Evolutionary conservation across 1,140 invertebrate species (phyloP).

Genomic region (Apis dorsata): DNA sequence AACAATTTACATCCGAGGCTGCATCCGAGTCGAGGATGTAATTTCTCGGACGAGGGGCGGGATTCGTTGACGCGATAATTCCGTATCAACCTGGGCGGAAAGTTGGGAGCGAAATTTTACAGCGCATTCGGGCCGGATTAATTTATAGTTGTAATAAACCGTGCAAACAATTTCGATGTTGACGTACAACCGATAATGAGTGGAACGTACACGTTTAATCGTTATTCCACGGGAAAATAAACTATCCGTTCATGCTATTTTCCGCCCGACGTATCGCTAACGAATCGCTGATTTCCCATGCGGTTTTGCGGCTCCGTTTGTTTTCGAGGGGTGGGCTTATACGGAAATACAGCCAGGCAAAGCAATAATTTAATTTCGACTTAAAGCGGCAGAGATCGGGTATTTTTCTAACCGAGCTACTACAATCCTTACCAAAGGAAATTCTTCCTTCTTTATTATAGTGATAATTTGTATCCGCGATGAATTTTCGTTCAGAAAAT

Average conservation of each 20-base stretch:
- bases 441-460: too few relatives aligned
- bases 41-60: neutral
- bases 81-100: neutral
- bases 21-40: neutral
- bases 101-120: neutral
- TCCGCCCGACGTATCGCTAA: slow-evolving; percentile 62
- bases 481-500: too few relatives aligned
- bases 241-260: slow-evolving; percentile 48
- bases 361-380: slow-evolving; percentile 68
- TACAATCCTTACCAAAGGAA: too few relatives aligned
- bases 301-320: slow-evolving; percentile 62
- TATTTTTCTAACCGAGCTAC: neutral
- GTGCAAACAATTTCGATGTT: slow-evolving; percentile 14
- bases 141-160: slow-evolving; percentile 28
- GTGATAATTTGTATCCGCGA: too few relatives aligned
- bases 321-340: slow-evolving; percentile 62
- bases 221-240: slow-evolving; percentile 36
- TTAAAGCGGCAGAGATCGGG: slow-evolving; percentile 35
- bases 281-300: slow-evolving; percentile 71
- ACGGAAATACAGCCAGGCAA: slow-evolving; percentile 60
- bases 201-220: slow-evolving; percentile 1
- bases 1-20: slow-evolving; percentile 17
- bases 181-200: slow-evolving; percentile 22
- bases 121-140: neutral
- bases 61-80: slow-evolving; percentile 1